Percentiles rank a stretch among this genome's conserved stretches.
phyloP scores from a whole-genome alignment of 2,797 vertebrate genomes.

The Channa striata region DNA sequence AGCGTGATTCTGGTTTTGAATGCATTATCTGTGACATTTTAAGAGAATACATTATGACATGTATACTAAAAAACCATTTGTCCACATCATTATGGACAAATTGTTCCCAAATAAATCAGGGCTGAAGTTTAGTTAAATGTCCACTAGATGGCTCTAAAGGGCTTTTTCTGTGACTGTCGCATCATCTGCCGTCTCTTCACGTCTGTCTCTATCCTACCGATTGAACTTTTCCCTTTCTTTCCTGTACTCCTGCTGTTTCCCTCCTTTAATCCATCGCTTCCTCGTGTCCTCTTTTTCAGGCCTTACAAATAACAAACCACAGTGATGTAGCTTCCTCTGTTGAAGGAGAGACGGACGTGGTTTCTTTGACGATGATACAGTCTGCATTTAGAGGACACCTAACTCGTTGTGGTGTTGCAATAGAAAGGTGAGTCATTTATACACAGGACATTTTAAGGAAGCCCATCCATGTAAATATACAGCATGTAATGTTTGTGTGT shows the following conservation, averaged over 20 bases:
- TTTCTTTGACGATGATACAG: conserved; percentile 85
- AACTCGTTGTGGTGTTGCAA: conserved; percentile 70
- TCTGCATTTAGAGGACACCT: conserved; percentile 89
- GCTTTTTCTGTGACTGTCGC: not conserved
- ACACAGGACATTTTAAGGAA: not conserved
- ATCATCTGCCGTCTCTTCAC: not conserved
- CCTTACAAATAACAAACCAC: conserved; percentile 24
- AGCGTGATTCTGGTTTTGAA: not conserved
- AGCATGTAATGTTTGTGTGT: not conserved
- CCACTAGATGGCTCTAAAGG: conserved; percentile 39
- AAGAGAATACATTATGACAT: too few relatives aligned
- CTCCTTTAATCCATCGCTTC: not conserved
- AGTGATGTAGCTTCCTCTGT: conserved; percentile 16
- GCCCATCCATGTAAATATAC: not conserved
- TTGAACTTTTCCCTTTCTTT: not conserved
- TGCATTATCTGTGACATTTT: too few relatives aligned
- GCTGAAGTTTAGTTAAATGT: conserved; percentile 2
- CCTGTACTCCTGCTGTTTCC: not conserved
- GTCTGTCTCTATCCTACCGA: not conserved
- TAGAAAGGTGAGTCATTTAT: conserved; percentile 80
- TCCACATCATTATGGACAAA: not conserved
- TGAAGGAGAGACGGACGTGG: conserved; percentile 58
- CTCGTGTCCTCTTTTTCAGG: conserved; percentile 47
- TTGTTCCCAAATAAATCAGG: conserved; percentile 5
- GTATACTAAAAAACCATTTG: too few relatives aligned